Percentiles rank a stretch among this genome's conserved stretches.
These are phyloP conservation scores for Drosophila greeni DNA, from an alignment of 2,888 invertebrate species.

Conservation along the genomic window DNA sequence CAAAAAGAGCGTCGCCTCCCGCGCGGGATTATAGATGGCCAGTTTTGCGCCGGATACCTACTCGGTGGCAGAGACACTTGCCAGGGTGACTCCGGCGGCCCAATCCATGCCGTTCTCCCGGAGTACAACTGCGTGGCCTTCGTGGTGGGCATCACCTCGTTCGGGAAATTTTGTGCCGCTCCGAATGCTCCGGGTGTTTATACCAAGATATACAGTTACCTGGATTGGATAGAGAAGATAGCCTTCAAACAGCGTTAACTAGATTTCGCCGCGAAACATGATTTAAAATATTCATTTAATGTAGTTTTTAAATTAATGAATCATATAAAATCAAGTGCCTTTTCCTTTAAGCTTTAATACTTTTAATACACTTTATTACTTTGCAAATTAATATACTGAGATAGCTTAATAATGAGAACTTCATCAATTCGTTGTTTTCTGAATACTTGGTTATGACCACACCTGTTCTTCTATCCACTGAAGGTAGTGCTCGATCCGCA, in stretches of 20 bases:
- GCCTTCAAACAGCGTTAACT: slow-evolving; percentile 62
- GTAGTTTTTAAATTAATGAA: not conserved
- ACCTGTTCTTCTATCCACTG: slow-evolving; percentile 54
- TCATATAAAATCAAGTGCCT: not conserved
- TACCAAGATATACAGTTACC: slow-evolving; percentile 74
- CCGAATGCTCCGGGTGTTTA: slow-evolving; percentile 77
- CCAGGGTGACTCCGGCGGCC: slow-evolving; percentile 78
- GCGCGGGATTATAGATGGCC: slow-evolving; percentile 76
- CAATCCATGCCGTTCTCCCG: slow-evolving; percentile 73
- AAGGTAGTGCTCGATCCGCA: slow-evolving; percentile 44
- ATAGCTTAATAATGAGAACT: not conserved
- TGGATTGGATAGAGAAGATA: slow-evolving; percentile 78
- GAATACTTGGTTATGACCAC: slow-evolving; percentile 27
- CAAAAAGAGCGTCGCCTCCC: slow-evolving; percentile 73
- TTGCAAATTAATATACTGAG: not conserved
- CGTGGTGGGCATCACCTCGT: slow-evolving; percentile 78
- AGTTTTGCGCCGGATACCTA: slow-evolving; percentile 79
- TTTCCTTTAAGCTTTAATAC: not conserved
- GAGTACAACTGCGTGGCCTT: slow-evolving; percentile 77
- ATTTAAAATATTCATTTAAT: not conserved
- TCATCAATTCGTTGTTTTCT: not conserved
- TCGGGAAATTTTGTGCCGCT: slow-evolving; percentile 77
- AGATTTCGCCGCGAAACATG: not conserved
- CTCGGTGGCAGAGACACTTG: slow-evolving; percentile 78
- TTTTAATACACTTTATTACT: not conserved